Base-by-base conservation (phyloP, 2,797 vertebrate species). In the Diplodus sargus region DNA sequence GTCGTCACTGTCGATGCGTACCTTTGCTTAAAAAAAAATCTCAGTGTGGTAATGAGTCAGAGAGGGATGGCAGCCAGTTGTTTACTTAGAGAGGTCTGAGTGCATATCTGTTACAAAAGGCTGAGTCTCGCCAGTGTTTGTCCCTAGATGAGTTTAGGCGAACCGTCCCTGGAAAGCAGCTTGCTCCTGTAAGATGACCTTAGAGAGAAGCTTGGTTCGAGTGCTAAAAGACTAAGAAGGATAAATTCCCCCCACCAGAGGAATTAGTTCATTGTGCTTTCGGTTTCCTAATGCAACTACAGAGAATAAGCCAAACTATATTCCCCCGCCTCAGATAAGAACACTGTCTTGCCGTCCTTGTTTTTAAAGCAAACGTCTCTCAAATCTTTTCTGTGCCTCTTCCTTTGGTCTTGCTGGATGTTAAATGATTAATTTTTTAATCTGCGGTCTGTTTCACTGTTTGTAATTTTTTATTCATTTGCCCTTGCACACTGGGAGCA, bases 391-490 rank as follows among this genome's bases (percentile, higher is more conserved):
- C 39, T 28, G 18, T 43, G 30, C 25, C n/a, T 49, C 42, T 53
- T 49, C n/a, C 1, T 49, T 20, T 47, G 16, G n/a, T 16, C 43
- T 49, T 9, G 12, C 18, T 34, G 10, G 49, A 64, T 70, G 65
- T 43, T 10, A 25, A 68, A 83, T 79, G 14, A 70, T 77, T 76
- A 9, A 74, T 66, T 68, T 76, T 78, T 59, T n/a, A 53, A 74
- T 81, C 34, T 73, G 60, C 6, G 9, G 14, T 61, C 54, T 11
- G 28, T 69, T 74, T 77, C 57, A 59, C 5, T 23, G 49, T 64
- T 22, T 70, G 25, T 70, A 5, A 59, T 79, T 62, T 47, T 64
- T 42, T 14, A 74, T 78, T 78, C 8, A 68, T 77, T 70, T 75
- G 59, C 25, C 0, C 5, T 4, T 30, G 22, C 75, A 59, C 47